phyloP scores from a whole-genome alignment of 2,888 invertebrate species.

The Tachina fera region DNA sequence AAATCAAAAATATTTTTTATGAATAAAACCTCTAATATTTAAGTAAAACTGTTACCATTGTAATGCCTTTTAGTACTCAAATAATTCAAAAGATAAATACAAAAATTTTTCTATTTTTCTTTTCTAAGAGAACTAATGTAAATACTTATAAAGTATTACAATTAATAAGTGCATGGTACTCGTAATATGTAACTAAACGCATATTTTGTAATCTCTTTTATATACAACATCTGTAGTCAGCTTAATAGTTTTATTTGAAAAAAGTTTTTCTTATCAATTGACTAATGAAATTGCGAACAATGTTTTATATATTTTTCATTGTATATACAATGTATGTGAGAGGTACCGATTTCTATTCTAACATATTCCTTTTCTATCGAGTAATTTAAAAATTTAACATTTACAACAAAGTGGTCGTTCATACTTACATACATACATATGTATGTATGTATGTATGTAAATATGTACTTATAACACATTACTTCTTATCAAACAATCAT shows the following conservation, averaged over 20 bases:
- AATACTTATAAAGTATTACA: background rate
- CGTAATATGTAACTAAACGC: background rate
- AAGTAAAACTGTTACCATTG: constrained; percentile 46
- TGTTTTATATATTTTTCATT: background rate
- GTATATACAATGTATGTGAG: no score
- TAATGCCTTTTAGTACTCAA: constrained; percentile 31
- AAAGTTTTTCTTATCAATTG: constrained; percentile 33
- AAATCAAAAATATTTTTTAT: no score
- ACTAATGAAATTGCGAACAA: constrained; percentile 32
- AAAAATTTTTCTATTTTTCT: background rate
- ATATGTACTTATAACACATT: background rate
- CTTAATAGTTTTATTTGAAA: background rate
- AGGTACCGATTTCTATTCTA: no score
- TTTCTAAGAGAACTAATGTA: background rate
- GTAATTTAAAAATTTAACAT: no score
- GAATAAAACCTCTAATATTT: background rate
- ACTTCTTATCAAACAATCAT: background rate
- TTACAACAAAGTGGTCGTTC: no score
- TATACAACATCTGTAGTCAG: constrained; percentile 1
- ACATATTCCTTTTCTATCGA: no score
- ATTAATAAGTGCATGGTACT: background rate
- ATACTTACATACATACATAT: background rate
- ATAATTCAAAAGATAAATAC: no score
- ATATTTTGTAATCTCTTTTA: background rate
- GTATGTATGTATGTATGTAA: no score